Evolutionary conservation across 2,888 invertebrate genomes (phyloP), one percentile per base, ranked within the genome.

Genomic region (Syrphus vitripennis): DNA sequence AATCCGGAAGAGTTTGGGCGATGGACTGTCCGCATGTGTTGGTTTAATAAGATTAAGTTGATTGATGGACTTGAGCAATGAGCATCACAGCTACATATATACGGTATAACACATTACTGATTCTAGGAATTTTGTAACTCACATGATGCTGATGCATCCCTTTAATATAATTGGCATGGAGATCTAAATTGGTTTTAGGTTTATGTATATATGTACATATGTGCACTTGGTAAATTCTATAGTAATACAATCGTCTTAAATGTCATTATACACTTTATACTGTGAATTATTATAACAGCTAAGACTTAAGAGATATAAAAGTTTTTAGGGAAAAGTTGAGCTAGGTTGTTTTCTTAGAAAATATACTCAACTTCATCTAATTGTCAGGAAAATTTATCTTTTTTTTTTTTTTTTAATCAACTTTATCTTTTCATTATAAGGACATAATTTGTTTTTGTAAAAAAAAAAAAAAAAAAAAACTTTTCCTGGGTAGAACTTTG

Each of bases 1-100:
- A 72, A 77, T 72, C 77, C 37, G 71, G 37, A 48, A 31, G 59
- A 57, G 61, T 50, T 24, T 9, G 40, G 59, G 45, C 65, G 14
- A 55, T 57, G 42, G 37, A 50, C 82, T 29, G 61, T 53, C 26
- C 55, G 61, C 69, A 72, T 76, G 76, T 77, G 63, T 82, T 81
- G 81, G 63, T 86, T 74, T 82, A 86, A 86, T 81, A 72, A 74
- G 77, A 86, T 86, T 69, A 72, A 55, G 69, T 74, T 74, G 81
- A 74, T 82, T 81, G 82, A 82, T 77, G 72, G 74, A 77, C 71
- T 48, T 45, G 55, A 29, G 55, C 9, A 31, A n/a, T n/a, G 5
- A 65, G 42, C 40, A n/a, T n/a, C n/a, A n/a, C n/a, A n/a, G n/a
- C n/a, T n/a, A n/a, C n/a, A n/a, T n/a, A n/a, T n/a, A n/a, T 53